Percentiles rank a stretch among this genome's conserved stretches.
phyloP scores from a whole-genome alignment of 2,888 invertebrate genomes.

The Nemurella pictetii region DNA sequence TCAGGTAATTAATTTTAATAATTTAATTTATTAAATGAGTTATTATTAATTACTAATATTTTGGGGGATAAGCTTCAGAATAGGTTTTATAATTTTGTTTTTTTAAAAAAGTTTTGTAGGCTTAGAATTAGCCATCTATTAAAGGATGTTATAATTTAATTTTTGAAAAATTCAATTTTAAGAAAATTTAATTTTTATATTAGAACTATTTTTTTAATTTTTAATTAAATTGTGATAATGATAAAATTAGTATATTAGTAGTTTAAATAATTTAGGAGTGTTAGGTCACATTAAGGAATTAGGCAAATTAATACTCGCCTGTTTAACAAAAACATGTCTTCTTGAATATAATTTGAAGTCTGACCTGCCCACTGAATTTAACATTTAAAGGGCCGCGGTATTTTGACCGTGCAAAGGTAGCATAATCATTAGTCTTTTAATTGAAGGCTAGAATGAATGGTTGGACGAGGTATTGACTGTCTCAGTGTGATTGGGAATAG shows the following conservation, averaged over 20 bases:
- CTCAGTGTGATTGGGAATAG: conserved; percentile 48
- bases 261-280: conserved; percentile 31
- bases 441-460: conserved; percentile 78
- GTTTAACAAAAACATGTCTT: conserved; percentile 81
- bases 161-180: conserved; percentile 44
- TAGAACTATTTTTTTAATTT: conserved; percentile 53
- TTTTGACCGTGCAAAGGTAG: conserved; percentile 79
- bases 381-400: conserved; percentile 75
- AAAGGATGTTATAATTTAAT: conserved; percentile 54
- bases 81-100: conserved; percentile 34
- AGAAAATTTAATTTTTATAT: conserved; percentile 47
- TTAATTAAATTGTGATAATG: conserved; percentile 51
- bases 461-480: conserved; percentile 54
- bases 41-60: conserved; percentile 51
- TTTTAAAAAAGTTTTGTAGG: conserved; percentile 51
- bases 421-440: conserved; percentile 81
- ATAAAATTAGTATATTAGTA: conserved; percentile 37
- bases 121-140: conserved; percentile 62
- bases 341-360: conserved; percentile 65
- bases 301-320: conserved; percentile 68
- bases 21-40: conserved; percentile 46
- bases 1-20: conserved; percentile 51
- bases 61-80: conserved; percentile 64
- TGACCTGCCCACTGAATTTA: conserved; percentile 70
- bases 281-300: conserved; percentile 61